Conservation (phyloP, 1,140 invertebrate species). For the Meloidogyne floridensis region DNA sequence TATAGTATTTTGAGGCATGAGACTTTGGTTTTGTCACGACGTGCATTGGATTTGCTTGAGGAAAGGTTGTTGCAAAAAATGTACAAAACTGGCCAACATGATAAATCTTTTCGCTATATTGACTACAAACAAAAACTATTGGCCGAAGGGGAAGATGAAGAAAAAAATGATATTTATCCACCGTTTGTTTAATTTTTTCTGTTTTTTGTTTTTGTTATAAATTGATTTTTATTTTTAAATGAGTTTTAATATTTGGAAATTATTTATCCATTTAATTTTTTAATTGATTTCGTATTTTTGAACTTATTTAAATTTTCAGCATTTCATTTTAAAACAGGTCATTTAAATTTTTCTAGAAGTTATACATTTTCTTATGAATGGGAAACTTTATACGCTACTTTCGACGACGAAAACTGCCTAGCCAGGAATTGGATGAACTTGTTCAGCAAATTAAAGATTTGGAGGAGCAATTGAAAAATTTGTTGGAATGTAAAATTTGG, state of each 20-base stretch:
- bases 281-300: not conserved
- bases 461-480: conserved; percentile 35
- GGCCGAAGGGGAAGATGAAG: conserved; percentile 57
- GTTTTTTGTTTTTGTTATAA: conserved; percentile 17
- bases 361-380: conserved; percentile 30
- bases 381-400: conserved; percentile 42
- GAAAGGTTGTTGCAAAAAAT: conserved; percentile 80
- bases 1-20: conserved; percentile 89
- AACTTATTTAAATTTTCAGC: not conserved
- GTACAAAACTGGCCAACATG: conserved; percentile 72
- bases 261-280: too few relatives aligned
- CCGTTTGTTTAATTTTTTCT: conserved; percentile 54
- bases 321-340: not conserved
- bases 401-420: conserved; percentile 25
- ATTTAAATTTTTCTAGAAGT: not conserved
- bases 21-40: conserved; percentile 83
- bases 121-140: conserved; percentile 59
- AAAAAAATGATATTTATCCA: conserved; percentile 47
- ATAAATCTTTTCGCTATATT: conserved; percentile 59
- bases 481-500: not conserved
- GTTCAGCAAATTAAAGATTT: conserved; percentile 44
- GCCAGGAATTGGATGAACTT: conserved; percentile 48
- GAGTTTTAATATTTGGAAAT: not conserved
- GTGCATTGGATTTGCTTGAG: conserved; percentile 83
- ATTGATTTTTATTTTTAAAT: conserved; percentile 31